phyloP scores from a whole-genome alignment of 2,888 invertebrate genomes.

The Eudasyphora cyanicolor region DNA sequence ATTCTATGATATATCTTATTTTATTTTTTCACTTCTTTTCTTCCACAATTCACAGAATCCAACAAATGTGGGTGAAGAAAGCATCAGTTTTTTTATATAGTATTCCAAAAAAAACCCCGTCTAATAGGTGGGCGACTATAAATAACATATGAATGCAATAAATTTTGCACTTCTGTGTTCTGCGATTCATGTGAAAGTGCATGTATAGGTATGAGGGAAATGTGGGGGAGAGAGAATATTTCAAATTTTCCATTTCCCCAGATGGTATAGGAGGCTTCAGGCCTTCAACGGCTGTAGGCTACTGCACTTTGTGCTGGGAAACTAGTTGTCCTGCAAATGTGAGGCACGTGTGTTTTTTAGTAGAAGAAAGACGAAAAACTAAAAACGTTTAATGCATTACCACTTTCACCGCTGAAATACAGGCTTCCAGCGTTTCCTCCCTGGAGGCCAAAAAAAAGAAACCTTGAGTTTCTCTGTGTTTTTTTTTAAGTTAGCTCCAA shows the following conservation, averaged over 20 bases:
- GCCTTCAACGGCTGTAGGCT: not conserved
- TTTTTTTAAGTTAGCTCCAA: not conserved
- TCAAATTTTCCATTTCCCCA: not conserved
- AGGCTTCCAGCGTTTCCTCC: too few relatives aligned
- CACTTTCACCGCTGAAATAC: not conserved
- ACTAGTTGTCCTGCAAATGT: not conserved
- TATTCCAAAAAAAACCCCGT: constrained; percentile 3
- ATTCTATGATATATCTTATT: too few relatives aligned
- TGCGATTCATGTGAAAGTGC: not conserved
- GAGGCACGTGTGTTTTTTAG: constrained; percentile 29
- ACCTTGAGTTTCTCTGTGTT: not conserved
- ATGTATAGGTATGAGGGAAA: too few relatives aligned
- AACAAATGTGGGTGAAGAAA: not conserved
- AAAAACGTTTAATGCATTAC: not conserved
- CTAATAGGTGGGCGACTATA: constrained; percentile 41
- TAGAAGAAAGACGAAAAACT: too few relatives aligned
- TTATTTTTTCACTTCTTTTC: not conserved
- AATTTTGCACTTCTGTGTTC: constrained; percentile 39
- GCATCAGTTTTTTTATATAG: not conserved
- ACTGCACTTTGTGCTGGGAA: not conserved
- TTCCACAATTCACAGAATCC: not conserved
- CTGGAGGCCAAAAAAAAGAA: not conserved
- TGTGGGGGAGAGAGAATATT: not conserved
- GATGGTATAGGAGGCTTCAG: not conserved
- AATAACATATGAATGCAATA: constrained; percentile 46